Evolutionary conservation across 2,797 vertebrate genomes (phyloP), one percentile per base, ranked within the genome.

Genomic region (Trachurus trachurus): DNA sequence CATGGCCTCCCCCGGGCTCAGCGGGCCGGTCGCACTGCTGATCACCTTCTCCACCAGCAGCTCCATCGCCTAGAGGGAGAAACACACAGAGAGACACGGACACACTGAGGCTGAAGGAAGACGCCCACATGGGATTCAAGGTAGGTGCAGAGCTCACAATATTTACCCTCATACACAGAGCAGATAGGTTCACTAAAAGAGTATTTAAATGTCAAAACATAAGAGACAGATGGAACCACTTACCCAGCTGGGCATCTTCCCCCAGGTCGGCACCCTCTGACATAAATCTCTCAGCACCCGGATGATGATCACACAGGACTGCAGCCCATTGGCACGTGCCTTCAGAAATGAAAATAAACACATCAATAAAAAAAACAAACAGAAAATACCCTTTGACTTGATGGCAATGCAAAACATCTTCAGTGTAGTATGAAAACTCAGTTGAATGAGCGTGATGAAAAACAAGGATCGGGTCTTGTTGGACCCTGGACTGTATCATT

Each of bases 231-330:
- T 52, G 26, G 74, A 63, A 26, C 29, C 19, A 52, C 94, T 94
- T 60, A 97, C 97, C 96, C 96, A 97, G 82, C 89, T 66, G 0
- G 96, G 95, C 88, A 98, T 93, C 81, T 95, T 95, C 10, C 90
- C 94, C 96, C 96, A 97, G 6, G 95, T 93, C 42, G 96, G 96
- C 71, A 96, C 94, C 0, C 95, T 92, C 70, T 94, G 96, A 83
- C 96, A 95, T 26, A 98, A 87, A 87, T 97, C 97, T 67, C 95
- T 92, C 31, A 98, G 84, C 65, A 97, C 90, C 40, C 96, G 86
- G 63, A 97, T 96, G 83, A 97, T 84, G 50, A 97, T 96, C 71
- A 96, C 96, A 60, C 96, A 97, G 5, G 95, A 96, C 89, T 97
- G 96, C 37, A 97, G 93, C 74, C 95, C 93, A 0, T 96, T 97